Base-by-base conservation (phyloP, 1,140 invertebrate genomes). In the Drosophila tsacasi region DNA sequence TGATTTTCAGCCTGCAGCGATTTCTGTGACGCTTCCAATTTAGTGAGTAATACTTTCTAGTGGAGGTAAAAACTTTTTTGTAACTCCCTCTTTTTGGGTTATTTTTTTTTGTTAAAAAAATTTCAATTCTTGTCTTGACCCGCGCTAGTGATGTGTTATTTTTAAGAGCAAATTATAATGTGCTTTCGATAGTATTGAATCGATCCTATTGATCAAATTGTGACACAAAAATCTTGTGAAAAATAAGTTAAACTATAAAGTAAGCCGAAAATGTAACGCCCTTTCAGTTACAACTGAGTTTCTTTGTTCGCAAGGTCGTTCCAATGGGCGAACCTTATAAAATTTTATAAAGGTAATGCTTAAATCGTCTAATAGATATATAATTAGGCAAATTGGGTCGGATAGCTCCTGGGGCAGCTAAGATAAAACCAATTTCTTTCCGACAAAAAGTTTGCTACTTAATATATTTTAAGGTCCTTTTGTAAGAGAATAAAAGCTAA, bases 31-130 rank as follows among this genome's bases (percentile, higher is more conserved):
- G 15, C 21, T 39, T 39, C 37, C 54, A 57, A 25, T 57, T 57
- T 39, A 73, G 60, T 58, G 8, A 39, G 27, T 77, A 76, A 76
- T 60, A 50, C 39, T 59, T 68, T 72, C 46, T 39, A 60, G 44
- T 44, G 54, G 21, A 37, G 52, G 19, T 55, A 23, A 39, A 21
- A 2, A 55, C 21, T 9, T 39, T 39, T 37, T 55, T 23, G 19
- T 17, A 17, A 2, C 7, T 8, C 19, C 19, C 19, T 17, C 3
- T 15, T 35, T 23, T 39, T 55, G 32, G 21, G 5, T 57, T n/a
- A 7, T 57, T 57, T 39, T 17, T 23, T 57, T 54, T 30, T 17
- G 3, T 50, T 52, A 5, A 8, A 54, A 23, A 55, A 6, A 12
- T 17, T 17, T 3, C 0, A 37, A 37, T 37, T 55, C 35, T 39